Conservation (phyloP, 2,888 invertebrate species). For the Drosophila rubida region DNA sequence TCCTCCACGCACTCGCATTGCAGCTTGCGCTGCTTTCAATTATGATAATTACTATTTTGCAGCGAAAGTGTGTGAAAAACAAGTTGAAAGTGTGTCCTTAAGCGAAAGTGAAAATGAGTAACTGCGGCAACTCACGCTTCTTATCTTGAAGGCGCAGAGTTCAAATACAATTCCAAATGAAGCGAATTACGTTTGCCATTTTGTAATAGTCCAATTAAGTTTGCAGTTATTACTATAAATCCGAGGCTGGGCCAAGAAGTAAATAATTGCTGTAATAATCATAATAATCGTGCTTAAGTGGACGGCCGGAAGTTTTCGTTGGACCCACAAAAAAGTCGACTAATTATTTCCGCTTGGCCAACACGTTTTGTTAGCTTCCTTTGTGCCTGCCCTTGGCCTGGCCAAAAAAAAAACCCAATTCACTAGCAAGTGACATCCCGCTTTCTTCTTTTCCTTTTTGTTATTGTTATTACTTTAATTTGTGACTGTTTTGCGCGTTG, state of each 20-base stretch:
- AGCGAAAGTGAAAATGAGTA: no score
- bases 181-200: slow-evolving; percentile 29
- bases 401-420: slow-evolving; percentile 1
- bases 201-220: slow-evolving; percentile 41
- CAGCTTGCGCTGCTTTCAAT: slow-evolving; percentile 28
- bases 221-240: slow-evolving; percentile 34
- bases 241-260: slow-evolving; percentile 30
- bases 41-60: slow-evolving; percentile 57
- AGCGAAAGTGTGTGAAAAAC: not conserved
- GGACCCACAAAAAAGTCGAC: slow-evolving; percentile 25
- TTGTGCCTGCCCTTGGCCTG: slow-evolving; percentile 13
- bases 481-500: slow-evolving; percentile 7
- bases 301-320: slow-evolving; percentile 32
- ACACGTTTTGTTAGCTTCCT: slow-evolving; percentile 17
- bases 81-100: slow-evolving; percentile 17
- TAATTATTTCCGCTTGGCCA: slow-evolving; percentile 64
- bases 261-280: slow-evolving; percentile 48
- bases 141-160: not conserved
- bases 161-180: slow-evolving; percentile 30
- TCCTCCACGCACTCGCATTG: not conserved
- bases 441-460: not conserved
- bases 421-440: slow-evolving; percentile 1
- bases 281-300: slow-evolving; percentile 32
- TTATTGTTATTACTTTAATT: slow-evolving; percentile 11
- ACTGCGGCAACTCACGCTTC: not conserved